Base-by-base conservation (phyloP, 1,140 invertebrate genomes). In the Apocrypta bakeri region DNA sequence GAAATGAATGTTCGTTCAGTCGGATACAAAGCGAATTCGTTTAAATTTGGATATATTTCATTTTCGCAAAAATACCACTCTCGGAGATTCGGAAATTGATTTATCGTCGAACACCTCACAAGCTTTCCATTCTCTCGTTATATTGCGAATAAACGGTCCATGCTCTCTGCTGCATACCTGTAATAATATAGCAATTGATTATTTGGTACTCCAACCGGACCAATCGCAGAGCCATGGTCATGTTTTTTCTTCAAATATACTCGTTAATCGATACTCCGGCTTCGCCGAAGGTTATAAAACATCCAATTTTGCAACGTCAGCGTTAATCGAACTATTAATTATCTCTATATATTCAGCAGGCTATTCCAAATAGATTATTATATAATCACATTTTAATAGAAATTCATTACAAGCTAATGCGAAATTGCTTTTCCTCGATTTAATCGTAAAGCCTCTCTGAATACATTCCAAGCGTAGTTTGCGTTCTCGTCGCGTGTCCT, bases 331-430 rank as follows among this genome's bases (percentile, higher is more conserved):
- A 56, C 4, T 56, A 17, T 21, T 17, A 56, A 56, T 56, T 56
- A 56, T 56, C 17, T 4, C 48, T 56, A 17, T 48, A 48, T 48
- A 48, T 48, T 14, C 42, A 17, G 14, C 42, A 17, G 42, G 12
- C 42, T 48, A 17, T 17, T 1, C 42, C 42, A 17, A 56, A 56
- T 56, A n/a, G 48, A 56, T 17, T 17, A 56, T 56, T 48, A 8
- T 48, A 24, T 78, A 78, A 78, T 78, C n/a, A 78, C 24, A 25
- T 21, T 63, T 63, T 68, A 78, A 78, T 78, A 31, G 42, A 68
- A 78, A 78, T 78, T 78, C 33, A 78, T 78, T 78, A 48, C 76
- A 78, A 37, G 64, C 64, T 66, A 29, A 29, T 21, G 64, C 25
- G 72, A 66, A 25, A 29, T 29, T 66, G 63, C 63, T 2, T 66